These are phyloP conservation scores for Tetragonula clypearis DNA, from an alignment of 1,140 invertebrate species.

Conservation along the genomic window DNA sequence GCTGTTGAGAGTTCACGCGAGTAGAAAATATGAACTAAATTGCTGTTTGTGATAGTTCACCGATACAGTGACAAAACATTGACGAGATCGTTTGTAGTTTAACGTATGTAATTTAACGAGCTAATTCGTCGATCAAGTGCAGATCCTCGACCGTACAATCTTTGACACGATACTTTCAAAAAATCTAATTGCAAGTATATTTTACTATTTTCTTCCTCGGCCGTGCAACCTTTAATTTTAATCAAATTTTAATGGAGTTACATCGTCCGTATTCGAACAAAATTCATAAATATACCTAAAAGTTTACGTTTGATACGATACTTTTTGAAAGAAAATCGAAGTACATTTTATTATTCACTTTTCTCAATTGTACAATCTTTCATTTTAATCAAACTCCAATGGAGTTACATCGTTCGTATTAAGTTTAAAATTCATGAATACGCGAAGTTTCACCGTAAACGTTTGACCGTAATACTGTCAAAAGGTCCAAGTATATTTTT, in stretches of 20 bases:
- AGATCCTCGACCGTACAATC: not conserved
- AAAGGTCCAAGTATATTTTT: too few relatives aligned
- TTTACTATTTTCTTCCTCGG: not conserved
- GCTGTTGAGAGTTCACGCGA: not conserved
- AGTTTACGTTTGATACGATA: not conserved
- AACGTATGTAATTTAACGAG: not conserved
- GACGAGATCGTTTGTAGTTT: not conserved
- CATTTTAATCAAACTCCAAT: too few relatives aligned
- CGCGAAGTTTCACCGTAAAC: too few relatives aligned
- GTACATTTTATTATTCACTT: not conserved
- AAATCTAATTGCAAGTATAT: not conserved
- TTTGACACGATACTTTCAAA: not conserved
- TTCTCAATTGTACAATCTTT: too few relatives aligned
- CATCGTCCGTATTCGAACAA: not conserved
- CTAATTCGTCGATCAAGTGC: not conserved
- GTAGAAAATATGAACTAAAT: not conserved
- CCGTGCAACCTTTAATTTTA: too few relatives aligned
- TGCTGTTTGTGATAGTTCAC: not conserved
- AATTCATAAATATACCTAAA: not conserved
- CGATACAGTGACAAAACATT: not conserved
- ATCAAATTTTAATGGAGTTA: too few relatives aligned
- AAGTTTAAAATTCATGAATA: too few relatives aligned
- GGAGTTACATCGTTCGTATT: too few relatives aligned
- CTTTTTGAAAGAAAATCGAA: constrained; percentile 8
- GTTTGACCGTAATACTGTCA: too few relatives aligned